Evolutionary conservation across 2,888 invertebrate genomes (phyloP), one percentile per base, ranked within the genome.

Genomic region (Hemistola chrysoprasaria): DNA sequence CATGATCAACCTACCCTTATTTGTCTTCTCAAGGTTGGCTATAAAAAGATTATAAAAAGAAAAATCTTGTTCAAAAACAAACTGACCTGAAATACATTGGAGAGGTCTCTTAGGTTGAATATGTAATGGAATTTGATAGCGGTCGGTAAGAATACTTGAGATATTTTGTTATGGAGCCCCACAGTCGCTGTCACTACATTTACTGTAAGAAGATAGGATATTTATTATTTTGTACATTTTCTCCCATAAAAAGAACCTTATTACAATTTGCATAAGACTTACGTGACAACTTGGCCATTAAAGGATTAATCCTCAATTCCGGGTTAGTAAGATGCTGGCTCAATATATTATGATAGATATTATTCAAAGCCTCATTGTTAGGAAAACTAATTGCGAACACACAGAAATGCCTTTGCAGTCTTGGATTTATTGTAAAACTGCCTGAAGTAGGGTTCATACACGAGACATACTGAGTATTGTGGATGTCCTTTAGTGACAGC

Each of bases 381-480:
- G 97, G 97, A 57, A 93, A 94, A 75, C 94, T 94, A 22, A 97
- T 93, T 1, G 96, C 96, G 71, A 97, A 95, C 0, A 97, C 96
- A 63, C 95, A 93, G 70, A 97, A 97, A 73, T 97, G 97, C 33
- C 97, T 90, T 73, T 98, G 98, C 5, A 98, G 90, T 50, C 98
- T 91, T 0, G 98, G 97, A 87, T 98, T 98, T 53, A 98, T 97
- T 2, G 98, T 98, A 66, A 98, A 98, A 68, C 97, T 97, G 30
- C 98, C 98, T 11, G 98, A 97, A 0, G 98, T 98, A 0, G 98
- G 98, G 85, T 98, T 98, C 98, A 98, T 98, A 73, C 98, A 98
- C 21, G 97, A 95, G 7, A 98, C 95, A 69, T 98, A 98, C 74
- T 98, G 98, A 42, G 98, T 98, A 69, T 98, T 98, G 75, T 97